These are phyloP conservation scores for Perdita meconis DNA, from an alignment of 2,888 invertebrate species.

Conservation along the genomic window DNA sequence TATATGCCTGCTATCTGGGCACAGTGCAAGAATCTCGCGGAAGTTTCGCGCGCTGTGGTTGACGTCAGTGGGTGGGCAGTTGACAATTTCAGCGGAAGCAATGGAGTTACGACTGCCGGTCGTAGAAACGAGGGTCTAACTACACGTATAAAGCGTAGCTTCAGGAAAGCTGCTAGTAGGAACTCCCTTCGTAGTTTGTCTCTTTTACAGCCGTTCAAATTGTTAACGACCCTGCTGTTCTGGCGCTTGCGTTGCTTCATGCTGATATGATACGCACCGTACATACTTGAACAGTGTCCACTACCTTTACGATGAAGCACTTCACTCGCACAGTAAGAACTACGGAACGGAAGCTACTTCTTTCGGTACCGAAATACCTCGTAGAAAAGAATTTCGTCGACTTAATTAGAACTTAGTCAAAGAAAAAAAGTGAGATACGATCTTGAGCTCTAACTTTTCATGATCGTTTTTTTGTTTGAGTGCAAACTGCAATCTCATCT, in stretches of 20 bases:
- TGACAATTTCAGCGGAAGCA: conserved; percentile 18
- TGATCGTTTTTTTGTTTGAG: too few species aligned
- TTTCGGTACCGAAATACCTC: too few species aligned
- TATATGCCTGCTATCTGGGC: neutral
- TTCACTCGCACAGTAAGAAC: too few species aligned
- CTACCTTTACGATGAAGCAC: neutral
- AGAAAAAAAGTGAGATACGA: too few species aligned
- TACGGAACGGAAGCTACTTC: too few species aligned
- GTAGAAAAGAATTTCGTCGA: too few species aligned
- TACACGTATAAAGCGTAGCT: conserved; percentile 20
- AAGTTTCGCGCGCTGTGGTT: conserved; percentile 5
- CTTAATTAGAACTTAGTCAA: too few species aligned
- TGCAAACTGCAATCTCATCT: too few species aligned
- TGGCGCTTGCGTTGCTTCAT: neutral
- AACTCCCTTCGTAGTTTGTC: conserved; percentile 8
- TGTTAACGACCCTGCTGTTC: conserved; percentile 8
- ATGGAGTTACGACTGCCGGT: conserved; percentile 20
- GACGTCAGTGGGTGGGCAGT: conserved; percentile 2
- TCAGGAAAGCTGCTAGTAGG: conserved; percentile 20
- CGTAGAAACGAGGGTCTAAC: conserved; percentile 21
- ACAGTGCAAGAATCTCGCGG: conserved; percentile 3
- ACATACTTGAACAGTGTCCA: neutral
- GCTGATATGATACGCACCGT: neutral
- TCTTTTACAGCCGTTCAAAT: conserved; percentile 10
- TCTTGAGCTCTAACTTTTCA: too few species aligned